Evolutionary conservation across 2,797 vertebrate genomes (phyloP), one percentile per base, ranked within the genome.

Genomic region (Falco cherrug): DNA sequence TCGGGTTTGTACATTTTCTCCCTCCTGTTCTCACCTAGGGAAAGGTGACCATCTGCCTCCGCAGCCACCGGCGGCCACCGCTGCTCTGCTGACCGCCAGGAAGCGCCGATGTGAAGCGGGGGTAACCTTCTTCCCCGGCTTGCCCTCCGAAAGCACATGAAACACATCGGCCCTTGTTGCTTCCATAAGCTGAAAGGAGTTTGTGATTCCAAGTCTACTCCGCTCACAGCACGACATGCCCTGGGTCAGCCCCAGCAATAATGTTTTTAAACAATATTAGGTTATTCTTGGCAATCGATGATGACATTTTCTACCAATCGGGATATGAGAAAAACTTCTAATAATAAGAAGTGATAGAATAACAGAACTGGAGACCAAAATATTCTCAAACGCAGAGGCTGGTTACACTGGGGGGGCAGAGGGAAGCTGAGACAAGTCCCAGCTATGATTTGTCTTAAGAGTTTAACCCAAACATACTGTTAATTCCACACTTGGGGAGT

Each of bases 231-330:
- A 93, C 48, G 81, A 74, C 82, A 82, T 93, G 91, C 85, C 94
- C 96, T 95, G 93, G 89, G 93, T 95, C 94, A 95, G 87, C 73
- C 87, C 92, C 91, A 96, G 95, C 83, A 97, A 95, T 86, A 89
- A 92, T 95, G 89, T 93, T 97, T 95, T 94, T 86, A 93, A 98
- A 83, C 64, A 96, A 85, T 77, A 70, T 94, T 94, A 61, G 81
- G 89, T 94, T 96, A 87, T 96, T 97, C 87, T 95, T 97, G 93
- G 93, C 87, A 96, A 88, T 84, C 67, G 24, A 43, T 33, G 67
- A n/a, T 70, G 76, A 93, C 50, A 7, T 74, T 96, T 88, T 97
- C 90, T 95, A 96, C 74, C 96, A 88, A 95, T 95, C 70, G 68
- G 92, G 65, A 75, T 75, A 93, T 75, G 79, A 96, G 91, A 64